Evolutionary conservation across 2,797 vertebrate genomes (phyloP).

Genomic region (Prunella strophiata): DNA sequence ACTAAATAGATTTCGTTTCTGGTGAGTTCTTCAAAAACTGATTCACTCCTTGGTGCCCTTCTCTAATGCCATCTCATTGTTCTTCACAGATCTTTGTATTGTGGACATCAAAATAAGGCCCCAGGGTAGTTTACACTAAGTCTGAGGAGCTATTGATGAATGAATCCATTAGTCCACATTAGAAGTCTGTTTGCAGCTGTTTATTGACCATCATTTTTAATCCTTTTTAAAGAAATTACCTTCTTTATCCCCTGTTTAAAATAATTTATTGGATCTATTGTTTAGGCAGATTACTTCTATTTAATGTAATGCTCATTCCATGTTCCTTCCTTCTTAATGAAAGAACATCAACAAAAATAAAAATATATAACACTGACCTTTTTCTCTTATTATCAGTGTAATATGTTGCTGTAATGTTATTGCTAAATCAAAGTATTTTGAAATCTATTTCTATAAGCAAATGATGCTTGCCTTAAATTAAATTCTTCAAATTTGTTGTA

Average conservation of each 20-base stretch:
- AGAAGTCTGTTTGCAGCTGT: background rate
- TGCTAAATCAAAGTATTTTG: background rate
- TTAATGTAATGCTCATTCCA: background rate
- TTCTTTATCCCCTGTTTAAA: background rate
- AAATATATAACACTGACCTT: background rate
- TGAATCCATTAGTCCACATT: background rate
- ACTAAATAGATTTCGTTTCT: background rate
- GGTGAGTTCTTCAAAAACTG: background rate
- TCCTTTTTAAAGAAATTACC: background rate
- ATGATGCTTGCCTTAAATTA: background rate
- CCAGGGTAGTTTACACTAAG: background rate
- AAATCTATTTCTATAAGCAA: slow-evolving; percentile 2
- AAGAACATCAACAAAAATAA: background rate
- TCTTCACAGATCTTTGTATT: background rate
- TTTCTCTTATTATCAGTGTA: background rate
- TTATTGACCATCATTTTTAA: background rate
- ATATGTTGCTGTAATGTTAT: background rate
- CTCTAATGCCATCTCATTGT: background rate
- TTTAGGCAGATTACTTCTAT: background rate
- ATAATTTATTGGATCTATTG: background rate
- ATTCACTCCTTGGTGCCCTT: background rate
- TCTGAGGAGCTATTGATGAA: background rate
- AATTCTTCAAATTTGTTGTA: background rate
- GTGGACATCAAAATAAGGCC: background rate
- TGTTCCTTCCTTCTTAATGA: background rate